Conservation (phyloP, 2,113 vertebrate species). For the Rhinogobius similis region DNA sequence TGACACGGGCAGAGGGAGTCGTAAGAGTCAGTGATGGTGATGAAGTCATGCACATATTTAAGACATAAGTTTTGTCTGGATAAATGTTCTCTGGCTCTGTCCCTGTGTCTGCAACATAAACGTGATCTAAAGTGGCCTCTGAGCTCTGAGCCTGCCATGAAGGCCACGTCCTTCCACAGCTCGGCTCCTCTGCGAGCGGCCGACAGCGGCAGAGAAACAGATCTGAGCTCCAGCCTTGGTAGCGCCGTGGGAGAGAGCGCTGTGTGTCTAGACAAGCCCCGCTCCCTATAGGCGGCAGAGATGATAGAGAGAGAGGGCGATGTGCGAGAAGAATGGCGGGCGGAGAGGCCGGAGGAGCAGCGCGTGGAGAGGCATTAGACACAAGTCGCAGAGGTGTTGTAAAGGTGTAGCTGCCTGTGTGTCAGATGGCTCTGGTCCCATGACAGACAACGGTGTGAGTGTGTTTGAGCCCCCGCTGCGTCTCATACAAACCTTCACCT, state of each 20-base stretch:
- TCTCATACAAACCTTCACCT: slow-evolving; percentile 68
- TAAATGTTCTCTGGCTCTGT: neutral
- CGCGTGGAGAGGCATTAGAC: slow-evolving; percentile 62
- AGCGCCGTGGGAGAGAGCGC: slow-evolving; percentile 57
- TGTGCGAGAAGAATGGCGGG: slow-evolving; percentile 52
- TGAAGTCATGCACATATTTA: neutral
- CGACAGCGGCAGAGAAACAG: slow-evolving; percentile 38
- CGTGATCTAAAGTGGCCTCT: slow-evolving; percentile 32
- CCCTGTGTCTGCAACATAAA: slow-evolving; percentile 1
- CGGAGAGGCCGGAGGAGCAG: slow-evolving; percentile 45
- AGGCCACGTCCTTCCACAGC: slow-evolving; percentile 18
- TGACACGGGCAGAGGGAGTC: slow-evolving; percentile 26
- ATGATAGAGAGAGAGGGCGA: slow-evolving; percentile 60
- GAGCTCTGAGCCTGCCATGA: slow-evolving; percentile 17
- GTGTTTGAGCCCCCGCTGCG: slow-evolving; percentile 67
- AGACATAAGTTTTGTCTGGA: too few relatives aligned
- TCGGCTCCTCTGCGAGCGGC: slow-evolving; percentile 23
- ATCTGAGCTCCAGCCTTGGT: slow-evolving; percentile 69
- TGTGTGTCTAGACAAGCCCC: slow-evolving; percentile 66
- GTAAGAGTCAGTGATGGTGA: slow-evolving; percentile 15
- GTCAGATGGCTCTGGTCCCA: slow-evolving; percentile 55
- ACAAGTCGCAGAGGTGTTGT: slow-evolving; percentile 68
- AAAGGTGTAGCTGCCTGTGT: slow-evolving; percentile 54
- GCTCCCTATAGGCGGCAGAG: slow-evolving; percentile 61
- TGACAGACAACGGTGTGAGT: slow-evolving; percentile 62